Percentiles rank a stretch among this genome's conserved stretches.
These are phyloP conservation scores for Aurelia coerulea DNA, from an alignment of 30 jellyfish, hydroid and myxozoan genomes.

Conservation along the genomic window DNA sequence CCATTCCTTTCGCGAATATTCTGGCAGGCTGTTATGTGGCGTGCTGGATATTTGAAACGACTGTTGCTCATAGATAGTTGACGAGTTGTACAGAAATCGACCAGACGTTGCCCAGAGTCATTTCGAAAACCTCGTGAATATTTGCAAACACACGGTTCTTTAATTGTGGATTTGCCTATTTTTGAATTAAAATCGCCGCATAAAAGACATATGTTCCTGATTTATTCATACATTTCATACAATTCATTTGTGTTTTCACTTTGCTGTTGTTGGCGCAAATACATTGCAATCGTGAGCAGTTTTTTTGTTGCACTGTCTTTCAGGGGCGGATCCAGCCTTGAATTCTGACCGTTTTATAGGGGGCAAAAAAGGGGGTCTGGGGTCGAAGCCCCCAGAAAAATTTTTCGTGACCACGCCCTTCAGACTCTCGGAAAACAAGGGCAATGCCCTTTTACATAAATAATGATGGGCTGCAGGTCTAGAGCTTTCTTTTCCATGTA, in stretches of 20 bases:
- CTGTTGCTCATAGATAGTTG: slow-evolving; percentile 31
- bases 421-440: no score
- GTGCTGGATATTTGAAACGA: slow-evolving; percentile 23
- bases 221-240: not conserved
- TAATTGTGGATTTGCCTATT: slow-evolving; percentile 21
- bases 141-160: slow-evolving; percentile 14
- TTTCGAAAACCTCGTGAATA: slow-evolving; percentile 25
- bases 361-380: no score
- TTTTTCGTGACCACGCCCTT: no score
- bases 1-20: slow-evolving; percentile 16
- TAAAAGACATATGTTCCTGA: not conserved
- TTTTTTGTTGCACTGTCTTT: not conserved
- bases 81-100: not conserved
- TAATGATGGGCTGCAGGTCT: no score
- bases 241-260: not conserved
- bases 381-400: no score
- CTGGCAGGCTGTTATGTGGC: slow-evolving; percentile 58
- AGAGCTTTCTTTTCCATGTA: no score
- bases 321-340: no score
- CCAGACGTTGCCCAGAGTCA: slow-evolving; percentile 12
- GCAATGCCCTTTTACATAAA: no score
- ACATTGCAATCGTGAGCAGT: slow-evolving; percentile 26
- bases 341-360: no score
- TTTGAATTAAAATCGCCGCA: slow-evolving; percentile 34
- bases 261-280: slow-evolving; percentile 40